These are phyloP conservation scores for Drosophila tropicalis DNA, from an alignment of 1,140 invertebrate species.

Conservation along the genomic window DNA sequence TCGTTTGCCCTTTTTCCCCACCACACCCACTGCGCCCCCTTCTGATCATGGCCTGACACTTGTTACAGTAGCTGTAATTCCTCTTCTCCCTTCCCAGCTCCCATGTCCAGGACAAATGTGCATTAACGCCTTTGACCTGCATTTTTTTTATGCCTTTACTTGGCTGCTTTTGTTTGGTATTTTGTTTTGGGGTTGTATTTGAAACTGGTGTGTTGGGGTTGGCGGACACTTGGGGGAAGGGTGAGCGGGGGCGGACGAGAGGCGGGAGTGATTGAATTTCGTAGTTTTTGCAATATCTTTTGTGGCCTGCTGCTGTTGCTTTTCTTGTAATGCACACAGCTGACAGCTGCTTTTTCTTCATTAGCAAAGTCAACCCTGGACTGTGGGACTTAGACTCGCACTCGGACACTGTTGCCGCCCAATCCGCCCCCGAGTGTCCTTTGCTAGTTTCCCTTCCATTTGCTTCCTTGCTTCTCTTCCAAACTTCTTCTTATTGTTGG, in stretches of 20 bases:
- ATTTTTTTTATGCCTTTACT: slow-evolving; percentile 22
- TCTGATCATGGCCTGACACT: slow-evolving; percentile 50
- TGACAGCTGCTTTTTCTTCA: slow-evolving; percentile 81
- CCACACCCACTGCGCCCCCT: slow-evolving; percentile 24
- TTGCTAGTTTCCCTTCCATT: slow-evolving; percentile 48
- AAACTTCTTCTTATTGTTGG: slow-evolving; percentile 44
- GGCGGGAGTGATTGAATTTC: slow-evolving; percentile 57
- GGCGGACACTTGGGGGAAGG: not conserved
- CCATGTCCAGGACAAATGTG: slow-evolving; percentile 64
- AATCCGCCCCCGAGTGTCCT: slow-evolving; percentile 32
- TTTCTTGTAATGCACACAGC: slow-evolving; percentile 77
- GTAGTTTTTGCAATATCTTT: slow-evolving; percentile 66
- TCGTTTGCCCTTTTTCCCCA: slow-evolving; percentile 43
- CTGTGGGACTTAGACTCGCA: slow-evolving; percentile 7
- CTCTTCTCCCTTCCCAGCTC: slow-evolving; percentile 14
- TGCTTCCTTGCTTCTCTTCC: slow-evolving; percentile 15
- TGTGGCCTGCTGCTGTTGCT: slow-evolving; percentile 19
- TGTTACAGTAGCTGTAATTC: slow-evolving; percentile 54
- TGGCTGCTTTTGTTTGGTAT: slow-evolving; percentile 2
- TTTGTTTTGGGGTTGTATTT: slow-evolving; percentile 6
- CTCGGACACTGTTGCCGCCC: slow-evolving; percentile 14
- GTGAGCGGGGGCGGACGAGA: not conserved
- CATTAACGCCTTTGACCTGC: slow-evolving; percentile 81
- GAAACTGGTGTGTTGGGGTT: not conserved
- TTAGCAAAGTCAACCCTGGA: slow-evolving; percentile 75